A percentile compares a stretch with the other conserved stretches of the same genome.
Evolutionary conservation across 2,888 invertebrate genomes (phyloP).

Genomic region (Cenopis cana): DNA sequence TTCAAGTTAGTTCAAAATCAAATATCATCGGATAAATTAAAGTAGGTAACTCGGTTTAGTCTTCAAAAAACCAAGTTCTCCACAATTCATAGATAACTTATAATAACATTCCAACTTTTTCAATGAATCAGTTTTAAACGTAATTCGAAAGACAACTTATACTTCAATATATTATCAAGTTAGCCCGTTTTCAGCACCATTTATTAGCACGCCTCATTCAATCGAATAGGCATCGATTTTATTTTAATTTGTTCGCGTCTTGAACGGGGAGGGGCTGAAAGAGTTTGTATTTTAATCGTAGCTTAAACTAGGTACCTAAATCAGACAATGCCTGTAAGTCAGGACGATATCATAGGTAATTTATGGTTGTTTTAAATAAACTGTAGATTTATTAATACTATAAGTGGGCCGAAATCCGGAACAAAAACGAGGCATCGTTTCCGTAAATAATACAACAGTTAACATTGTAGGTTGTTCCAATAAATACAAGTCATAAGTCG

Average conservation of each 20-base stretch:
- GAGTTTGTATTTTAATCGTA: constrained; percentile 10
- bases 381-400: background rate
- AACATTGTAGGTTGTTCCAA: too few relatives aligned
- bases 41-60: background rate
- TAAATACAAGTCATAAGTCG: too few relatives aligned
- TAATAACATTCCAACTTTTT: constrained; percentile 36
- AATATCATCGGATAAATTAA: constrained; percentile 10
- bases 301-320: background rate
- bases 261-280: constrained; percentile 30
- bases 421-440: too few relatives aligned
- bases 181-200: constrained; percentile 65
- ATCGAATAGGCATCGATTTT: constrained; percentile 62
- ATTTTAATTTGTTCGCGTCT: constrained; percentile 59
- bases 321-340: background rate
- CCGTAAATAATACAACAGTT: too few relatives aligned
- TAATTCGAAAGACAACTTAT: constrained; percentile 47
- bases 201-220: constrained; percentile 55
- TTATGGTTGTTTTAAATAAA: background rate
- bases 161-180: constrained; percentile 60
- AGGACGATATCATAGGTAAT: background rate
- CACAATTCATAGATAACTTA: constrained; percentile 30
- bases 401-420: background rate
- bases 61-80: background rate
- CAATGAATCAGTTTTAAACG: constrained; percentile 42
- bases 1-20: background rate